These are phyloP conservation scores for Glyptemys insculpta DNA, from an alignment of 2,797 vertebrate species.

Conservation along the genomic window DNA sequence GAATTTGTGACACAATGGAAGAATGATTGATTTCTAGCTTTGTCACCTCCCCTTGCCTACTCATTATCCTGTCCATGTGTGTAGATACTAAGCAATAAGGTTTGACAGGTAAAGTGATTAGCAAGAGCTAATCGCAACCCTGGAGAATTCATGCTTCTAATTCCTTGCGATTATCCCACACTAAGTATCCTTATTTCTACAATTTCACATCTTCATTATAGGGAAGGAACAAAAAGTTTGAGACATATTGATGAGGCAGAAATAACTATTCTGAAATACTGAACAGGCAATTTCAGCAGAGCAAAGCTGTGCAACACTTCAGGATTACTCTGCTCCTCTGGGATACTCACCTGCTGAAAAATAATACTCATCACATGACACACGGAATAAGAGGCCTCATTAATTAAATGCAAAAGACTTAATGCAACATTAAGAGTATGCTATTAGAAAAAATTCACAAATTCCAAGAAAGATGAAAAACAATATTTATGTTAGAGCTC, in stretches of 20 bases:
- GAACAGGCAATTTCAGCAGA: not conserved
- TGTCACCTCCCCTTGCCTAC: constrained; percentile 57
- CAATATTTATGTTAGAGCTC: not conserved
- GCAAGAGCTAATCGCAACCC: constrained; percentile 63
- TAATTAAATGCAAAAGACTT: not conserved
- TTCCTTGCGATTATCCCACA: constrained; percentile 55
- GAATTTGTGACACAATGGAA: constrained; percentile 48
- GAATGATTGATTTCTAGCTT: constrained; percentile 47
- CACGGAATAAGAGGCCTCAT: not conserved
- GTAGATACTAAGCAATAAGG: constrained; percentile 15
- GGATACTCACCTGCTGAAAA: not conserved
- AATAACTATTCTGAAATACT: not conserved
- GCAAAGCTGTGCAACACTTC: not conserved
- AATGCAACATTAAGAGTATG: not conserved
- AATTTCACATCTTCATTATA: constrained; percentile 33
- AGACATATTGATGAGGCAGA: not conserved
- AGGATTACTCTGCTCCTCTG: not conserved
- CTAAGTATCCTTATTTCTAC: constrained; percentile 61
- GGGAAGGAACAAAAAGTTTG: constrained; percentile 8
- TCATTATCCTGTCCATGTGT: constrained; percentile 57
- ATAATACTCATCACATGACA: not conserved
- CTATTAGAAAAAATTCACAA: not conserved
- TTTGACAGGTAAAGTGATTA: constrained; percentile 68
- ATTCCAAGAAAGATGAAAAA: not conserved
- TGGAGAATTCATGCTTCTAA: constrained; percentile 64